These are phyloP conservation scores for Gallinago stenura DNA, from an alignment of 2,797 vertebrate genomes.

Conservation along the genomic window DNA sequence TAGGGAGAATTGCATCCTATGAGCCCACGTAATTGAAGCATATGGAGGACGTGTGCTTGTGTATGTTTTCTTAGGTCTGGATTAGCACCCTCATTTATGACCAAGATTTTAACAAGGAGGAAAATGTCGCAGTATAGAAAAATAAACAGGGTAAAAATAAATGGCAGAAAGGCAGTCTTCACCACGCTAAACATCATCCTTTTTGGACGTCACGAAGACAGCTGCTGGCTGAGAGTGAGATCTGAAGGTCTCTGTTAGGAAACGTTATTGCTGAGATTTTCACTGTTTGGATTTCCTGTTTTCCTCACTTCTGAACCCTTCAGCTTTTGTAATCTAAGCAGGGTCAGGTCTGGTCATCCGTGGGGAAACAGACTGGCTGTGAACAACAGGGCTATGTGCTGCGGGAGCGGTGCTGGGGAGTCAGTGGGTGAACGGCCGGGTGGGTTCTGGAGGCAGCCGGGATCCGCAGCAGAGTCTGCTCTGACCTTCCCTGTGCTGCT, in stretches of 20 bases:
- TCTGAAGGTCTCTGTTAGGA: slow-evolving; percentile 68
- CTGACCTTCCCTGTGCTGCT: background rate
- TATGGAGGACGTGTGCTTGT: background rate
- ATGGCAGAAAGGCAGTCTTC: background rate
- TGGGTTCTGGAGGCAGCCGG: background rate
- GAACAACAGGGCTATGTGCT: slow-evolving; percentile 33
- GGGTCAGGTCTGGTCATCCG: slow-evolving; percentile 61
- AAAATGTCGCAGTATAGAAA: slow-evolving; percentile 59
- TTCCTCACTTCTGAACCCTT: slow-evolving; percentile 64
- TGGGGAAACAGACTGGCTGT: slow-evolving; percentile 51
- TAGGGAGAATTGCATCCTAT: background rate
- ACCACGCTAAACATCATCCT: background rate
- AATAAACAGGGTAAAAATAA: slow-evolving; percentile 66
- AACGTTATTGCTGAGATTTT: slow-evolving; percentile 71
- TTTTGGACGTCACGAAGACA: slow-evolving; percentile 44
- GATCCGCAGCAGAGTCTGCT: background rate
- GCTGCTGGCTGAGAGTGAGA: slow-evolving; percentile 43
- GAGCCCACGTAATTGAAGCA: background rate
- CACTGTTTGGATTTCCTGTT: slow-evolving; percentile 70
- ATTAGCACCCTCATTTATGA: slow-evolving; percentile 44
- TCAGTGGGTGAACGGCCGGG: background rate
- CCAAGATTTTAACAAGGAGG: slow-evolving; percentile 45
- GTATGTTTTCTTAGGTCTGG: slow-evolving; percentile 12
- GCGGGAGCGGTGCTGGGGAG: background rate
- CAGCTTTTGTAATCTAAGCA: slow-evolving; percentile 61